Base-by-base conservation (phyloP, 2,888 invertebrate species). In the Conops quadrifasciatus region DNA sequence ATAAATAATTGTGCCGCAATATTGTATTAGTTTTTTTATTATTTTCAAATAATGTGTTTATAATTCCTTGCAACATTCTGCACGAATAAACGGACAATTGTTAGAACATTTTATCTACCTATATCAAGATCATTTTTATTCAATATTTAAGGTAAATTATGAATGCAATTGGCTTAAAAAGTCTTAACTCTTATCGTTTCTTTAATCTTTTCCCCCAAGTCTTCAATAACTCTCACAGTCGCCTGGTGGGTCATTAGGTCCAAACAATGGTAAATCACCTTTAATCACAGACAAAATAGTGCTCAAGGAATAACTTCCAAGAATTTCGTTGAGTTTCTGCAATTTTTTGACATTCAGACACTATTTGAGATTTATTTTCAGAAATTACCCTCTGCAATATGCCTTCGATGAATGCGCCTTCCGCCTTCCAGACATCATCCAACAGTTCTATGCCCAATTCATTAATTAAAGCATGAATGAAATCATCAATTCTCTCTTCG, bases 361-460 rank as follows among this genome's bases (percentile, higher is more conserved):
- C n/a, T 36, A 13, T n/a, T 36, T 16, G 5, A 1, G 36, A 26
- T 56, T 45, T n/a, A 47, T 45, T 49, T 62, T 45, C 30, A 59
- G n/a, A 58, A 67, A 77, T 19, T 70, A 83, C 84, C 70, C 74
- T 56, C 78, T 84, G 79, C 9, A 77, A 28, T 49, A 70, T 73
- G 13, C 74, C 15, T 9, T 78, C 71, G 9, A 79, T 76, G 1
- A 76, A 69, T 28, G 60, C 73, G 16, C 81, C 77, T 21, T 76
- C 79, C 36, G 76, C 80, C 26, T 74, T 73, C 84, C 85, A 84
- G 0, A 80, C 19, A 71, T 84, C 85, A 28, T 78, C 78, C 21
- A 85, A 71, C 19, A 85, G 62, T 71, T 85, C 84, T 19, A 84
- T 70, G 1, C 80, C 77, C 73, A 84, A 60, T 76, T 82, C 80